Conservation (phyloP, 2,113 vertebrate genomes). For the Toxotes jaculatrix region DNA sequence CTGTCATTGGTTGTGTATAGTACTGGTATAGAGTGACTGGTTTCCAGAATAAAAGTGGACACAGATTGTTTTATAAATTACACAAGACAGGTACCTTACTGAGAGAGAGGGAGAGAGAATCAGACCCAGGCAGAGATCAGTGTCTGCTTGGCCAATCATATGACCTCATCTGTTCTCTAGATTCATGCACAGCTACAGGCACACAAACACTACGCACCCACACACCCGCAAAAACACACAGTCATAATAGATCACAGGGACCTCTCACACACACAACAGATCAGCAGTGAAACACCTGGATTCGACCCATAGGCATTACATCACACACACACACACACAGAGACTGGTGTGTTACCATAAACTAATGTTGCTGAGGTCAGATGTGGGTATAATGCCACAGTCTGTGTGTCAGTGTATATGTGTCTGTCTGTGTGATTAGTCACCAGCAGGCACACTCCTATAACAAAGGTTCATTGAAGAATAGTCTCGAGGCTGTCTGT, state of each 20-base stretch:
- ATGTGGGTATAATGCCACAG: constrained; percentile 56
- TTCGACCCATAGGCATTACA: constrained; percentile 56
- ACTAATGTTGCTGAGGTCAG: constrained; percentile 65
- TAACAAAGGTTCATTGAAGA: constrained; percentile 74
- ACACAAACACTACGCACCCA: constrained; percentile 14
- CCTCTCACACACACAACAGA: constrained; percentile 1
- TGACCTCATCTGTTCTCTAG: constrained; percentile 62
- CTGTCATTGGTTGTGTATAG: not conserved
- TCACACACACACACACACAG: constrained; percentile 62
- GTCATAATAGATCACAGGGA: constrained; percentile 35
- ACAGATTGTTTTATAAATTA: not conserved
- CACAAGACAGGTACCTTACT: not conserved
- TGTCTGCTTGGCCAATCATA: constrained; percentile 56
- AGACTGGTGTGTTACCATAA: constrained; percentile 23
- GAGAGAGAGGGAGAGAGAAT: not conserved
- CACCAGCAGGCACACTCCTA: constrained; percentile 56
- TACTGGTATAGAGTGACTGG: not conserved
- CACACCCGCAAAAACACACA: constrained; percentile 18
- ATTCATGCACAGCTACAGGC: constrained; percentile 27
- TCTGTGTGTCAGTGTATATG: constrained; percentile 41
- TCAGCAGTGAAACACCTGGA: constrained; percentile 70
- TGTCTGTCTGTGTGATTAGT: constrained; percentile 69
- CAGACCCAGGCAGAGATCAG: constrained; percentile 23
- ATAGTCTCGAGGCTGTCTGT: constrained; percentile 33
- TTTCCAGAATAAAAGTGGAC: not conserved